Base-by-base conservation (phyloP, 2,797 vertebrate species). In the Scolopax bukidnonensis region DNA sequence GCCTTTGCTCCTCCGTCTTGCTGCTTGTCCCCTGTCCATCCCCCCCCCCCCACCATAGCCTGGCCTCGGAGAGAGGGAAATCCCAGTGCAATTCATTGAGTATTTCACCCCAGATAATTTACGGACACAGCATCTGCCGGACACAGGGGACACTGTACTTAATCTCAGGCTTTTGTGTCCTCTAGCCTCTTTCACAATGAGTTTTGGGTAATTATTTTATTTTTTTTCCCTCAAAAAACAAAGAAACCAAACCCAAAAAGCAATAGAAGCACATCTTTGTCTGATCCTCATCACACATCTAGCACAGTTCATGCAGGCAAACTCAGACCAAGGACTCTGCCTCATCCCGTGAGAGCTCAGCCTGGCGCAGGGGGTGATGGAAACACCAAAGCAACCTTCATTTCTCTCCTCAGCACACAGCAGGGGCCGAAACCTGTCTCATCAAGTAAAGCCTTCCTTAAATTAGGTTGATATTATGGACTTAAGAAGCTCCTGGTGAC, bases 381-480 rank as follows among this genome's bases (percentile, higher is more conserved):
- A 74, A 95, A 84, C 45, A 87, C 87, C 53, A 28, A 77, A 47
- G 57, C 87, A 86, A 54, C 69, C 59, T 80, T 80, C 61, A 70
- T 54, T 68, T 67, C 77, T 70, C 32, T 33, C 79, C 65, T 71
- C 79, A 54, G 71, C 76, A 40, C 82, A 6, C 87, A 93, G 91
- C 71, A 51, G 79, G 92, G 69, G 65, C 50, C 1, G 2, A 83
- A 90, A 86, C 47, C 50, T 75, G 68, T 71, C 91, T 96, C 79
- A 48, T 86, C 65, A 81, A 80, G 84, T 81, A 94, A 91, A 91
- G 57, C 57, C 73, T 85, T 59, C 89, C 65, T 83, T 90, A 80
- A 94, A 95, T 93, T 83, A 90, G 68, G 69, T 71, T 91, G 84
- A 88, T 94, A 91, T 90, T 73, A 84, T 16, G 67, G 92, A 86